A percentile compares a stretch with the other conserved stretches of the same genome.
Conservation (phyloP, 2,888 invertebrate species). For the Zygaena filipendulae region DNA sequence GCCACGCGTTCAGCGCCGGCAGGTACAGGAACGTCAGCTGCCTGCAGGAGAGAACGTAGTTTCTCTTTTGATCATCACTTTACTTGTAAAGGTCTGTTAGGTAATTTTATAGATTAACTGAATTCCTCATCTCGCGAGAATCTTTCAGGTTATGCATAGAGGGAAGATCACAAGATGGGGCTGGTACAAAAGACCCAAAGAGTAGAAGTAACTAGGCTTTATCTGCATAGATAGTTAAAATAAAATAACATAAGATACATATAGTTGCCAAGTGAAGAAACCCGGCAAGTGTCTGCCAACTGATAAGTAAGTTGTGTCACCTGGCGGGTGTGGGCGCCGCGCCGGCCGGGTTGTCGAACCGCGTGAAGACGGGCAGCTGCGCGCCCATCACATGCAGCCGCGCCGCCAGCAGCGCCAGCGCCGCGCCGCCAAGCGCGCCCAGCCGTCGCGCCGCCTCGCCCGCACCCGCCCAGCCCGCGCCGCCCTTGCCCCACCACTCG, state of each 20-base stretch:
- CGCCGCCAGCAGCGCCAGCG: conserved; percentile 82
- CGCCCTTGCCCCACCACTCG: conserved; percentile 56
- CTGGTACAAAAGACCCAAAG: too few relatives aligned
- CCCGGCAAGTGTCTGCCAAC: too few relatives aligned
- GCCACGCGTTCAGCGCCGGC: conserved; percentile 89
- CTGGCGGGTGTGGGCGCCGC: conserved; percentile 80
- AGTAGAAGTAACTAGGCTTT: too few relatives aligned
- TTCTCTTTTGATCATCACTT: too few relatives aligned
- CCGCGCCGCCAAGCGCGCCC: conserved; percentile 81
- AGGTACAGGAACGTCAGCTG: conserved; percentile 95
- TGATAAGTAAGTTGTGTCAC: conserved; percentile 21
- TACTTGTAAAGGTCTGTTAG: too few relatives aligned
- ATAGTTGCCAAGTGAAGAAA: too few relatives aligned
- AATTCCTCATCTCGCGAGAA: too few relatives aligned
- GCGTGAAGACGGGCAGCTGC: conserved; percentile 94
- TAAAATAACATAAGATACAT: too few relatives aligned
- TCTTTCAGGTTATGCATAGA: too few relatives aligned
- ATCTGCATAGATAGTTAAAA: too few relatives aligned
- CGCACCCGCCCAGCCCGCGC: conserved; percentile 53
- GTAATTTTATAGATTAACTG: too few relatives aligned
- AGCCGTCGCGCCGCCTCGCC: conserved; percentile 81
- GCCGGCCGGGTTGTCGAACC: conserved; percentile 98
- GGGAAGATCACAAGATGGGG: too few relatives aligned
- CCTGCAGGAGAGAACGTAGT: conserved; percentile 49
- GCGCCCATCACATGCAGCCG: conserved; percentile 96